Evolutionary conservation across 2,888 invertebrate species (phyloP).

Genomic region (Panorpa germanica): DNA sequence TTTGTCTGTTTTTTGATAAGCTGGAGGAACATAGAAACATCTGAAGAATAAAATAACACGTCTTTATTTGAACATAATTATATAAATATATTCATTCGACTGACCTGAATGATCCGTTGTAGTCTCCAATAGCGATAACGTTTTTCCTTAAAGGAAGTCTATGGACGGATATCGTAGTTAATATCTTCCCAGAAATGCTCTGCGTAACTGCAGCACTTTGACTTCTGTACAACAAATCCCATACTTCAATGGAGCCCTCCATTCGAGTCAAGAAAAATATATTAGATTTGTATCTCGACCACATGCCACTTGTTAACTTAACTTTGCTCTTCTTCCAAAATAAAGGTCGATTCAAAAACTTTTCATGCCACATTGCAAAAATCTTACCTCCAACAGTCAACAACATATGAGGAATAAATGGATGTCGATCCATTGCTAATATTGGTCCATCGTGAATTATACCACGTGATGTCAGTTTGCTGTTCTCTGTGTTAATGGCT

Average conservation of each 20-base stretch:
- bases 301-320: slow-evolving; percentile 41
- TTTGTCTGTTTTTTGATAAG: slow-evolving; percentile 12
- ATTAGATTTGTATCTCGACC: slow-evolving; percentile 60
- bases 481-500: slow-evolving; percentile 34
- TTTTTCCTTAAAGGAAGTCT: slow-evolving; percentile 32
- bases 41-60: slow-evolving; percentile 4
- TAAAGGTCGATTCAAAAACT: slow-evolving; percentile 36
- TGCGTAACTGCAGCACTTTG: slow-evolving; percentile 48
- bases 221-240: slow-evolving; percentile 55
- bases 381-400: slow-evolving; percentile 56
- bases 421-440: slow-evolving; percentile 36
- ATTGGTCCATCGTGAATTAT: slow-evolving; percentile 55
- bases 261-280: slow-evolving; percentile 47
- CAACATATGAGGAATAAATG: slow-evolving; percentile 36
- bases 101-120: slow-evolving; percentile 43
- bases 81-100: slow-evolving; percentile 24
- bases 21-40: neutral
- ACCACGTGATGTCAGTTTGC: slow-evolving; percentile 25
- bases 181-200: slow-evolving; percentile 41
- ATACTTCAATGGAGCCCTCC: slow-evolving; percentile 62
- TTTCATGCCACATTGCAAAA: slow-evolving; percentile 56
- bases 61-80: slow-evolving; percentile 14
- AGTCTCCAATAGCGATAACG: slow-evolving; percentile 46
- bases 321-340: slow-evolving; percentile 42
- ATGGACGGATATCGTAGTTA: slow-evolving; percentile 43